phyloP scores from a whole-genome alignment of 2,888 invertebrate genomes.

The Andrena dorsata region DNA sequence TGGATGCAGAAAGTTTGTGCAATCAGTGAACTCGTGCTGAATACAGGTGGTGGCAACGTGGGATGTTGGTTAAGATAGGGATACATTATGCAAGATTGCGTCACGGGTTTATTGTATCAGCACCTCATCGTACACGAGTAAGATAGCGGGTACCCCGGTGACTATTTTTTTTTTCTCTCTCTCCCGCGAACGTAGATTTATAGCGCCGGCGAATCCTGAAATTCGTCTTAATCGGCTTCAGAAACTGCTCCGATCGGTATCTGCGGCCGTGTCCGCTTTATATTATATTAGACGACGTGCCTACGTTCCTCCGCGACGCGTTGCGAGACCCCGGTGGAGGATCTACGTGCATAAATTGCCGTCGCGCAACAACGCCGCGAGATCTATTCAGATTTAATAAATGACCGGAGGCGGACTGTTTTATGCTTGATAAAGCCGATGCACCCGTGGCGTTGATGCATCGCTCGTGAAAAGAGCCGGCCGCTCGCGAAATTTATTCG shows the following conservation, averaged over 20 bases:
- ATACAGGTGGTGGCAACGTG: constrained; percentile 80
- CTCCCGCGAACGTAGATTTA: constrained; percentile 53
- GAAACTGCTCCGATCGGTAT: constrained; percentile 55
- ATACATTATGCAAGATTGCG: constrained; percentile 79
- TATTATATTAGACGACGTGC: constrained; percentile 29
- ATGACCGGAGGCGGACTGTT: constrained; percentile 50
- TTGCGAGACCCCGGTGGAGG: constrained; percentile 42
- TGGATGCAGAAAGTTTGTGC: constrained; percentile 72
- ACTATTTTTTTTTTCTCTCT: constrained; percentile 26
- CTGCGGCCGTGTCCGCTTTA: constrained; percentile 44
- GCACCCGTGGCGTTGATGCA: constrained; percentile 40
- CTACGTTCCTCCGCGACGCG: constrained; percentile 30
- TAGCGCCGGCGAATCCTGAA: constrained; percentile 47
- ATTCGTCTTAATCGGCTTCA: constrained; percentile 61
- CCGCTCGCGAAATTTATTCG: constrained; percentile 15
- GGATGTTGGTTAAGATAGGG: constrained; percentile 77
- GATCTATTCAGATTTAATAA: constrained; percentile 52
- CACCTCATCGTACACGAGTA: constrained; percentile 72
- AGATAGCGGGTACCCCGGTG: constrained; percentile 47
- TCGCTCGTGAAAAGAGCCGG: constrained; percentile 37
- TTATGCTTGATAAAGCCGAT: constrained; percentile 49
- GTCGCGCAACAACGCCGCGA: constrained; percentile 53
- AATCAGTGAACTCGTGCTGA: constrained; percentile 80
- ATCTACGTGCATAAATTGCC: constrained; percentile 53
- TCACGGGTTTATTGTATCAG: constrained; percentile 79